Evolutionary conservation across 2,797 vertebrate species (phyloP).

Genomic region (Rhinophrynus dorsalis): DNA sequence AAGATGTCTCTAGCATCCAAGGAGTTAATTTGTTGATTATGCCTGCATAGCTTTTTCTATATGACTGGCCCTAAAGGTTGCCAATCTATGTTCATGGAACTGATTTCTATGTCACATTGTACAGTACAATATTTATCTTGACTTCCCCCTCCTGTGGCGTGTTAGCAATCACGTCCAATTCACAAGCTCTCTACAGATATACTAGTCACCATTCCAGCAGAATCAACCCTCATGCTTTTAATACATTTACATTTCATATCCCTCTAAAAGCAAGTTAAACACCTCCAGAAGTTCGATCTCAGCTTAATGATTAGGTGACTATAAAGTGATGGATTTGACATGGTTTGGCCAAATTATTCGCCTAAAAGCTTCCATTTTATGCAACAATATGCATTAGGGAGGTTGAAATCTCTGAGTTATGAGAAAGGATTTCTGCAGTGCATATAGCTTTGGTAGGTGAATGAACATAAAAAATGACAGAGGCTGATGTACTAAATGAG

Average conservation of each 20-base stretch:
- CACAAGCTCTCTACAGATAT: too few relatives aligned
- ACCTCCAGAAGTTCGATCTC: constrained; percentile 6
- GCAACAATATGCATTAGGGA: constrained; percentile 28
- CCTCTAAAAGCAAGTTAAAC: constrained; percentile 20
- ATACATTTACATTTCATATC: constrained; percentile 12
- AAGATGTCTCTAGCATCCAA: too few relatives aligned
- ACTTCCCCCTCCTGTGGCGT: too few relatives aligned
- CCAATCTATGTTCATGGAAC: too few relatives aligned
- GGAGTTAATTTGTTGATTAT: too few relatives aligned
- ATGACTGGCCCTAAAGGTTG: too few relatives aligned
- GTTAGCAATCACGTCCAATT: too few relatives aligned
- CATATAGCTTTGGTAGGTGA: neutral
- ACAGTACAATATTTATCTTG: too few relatives aligned
- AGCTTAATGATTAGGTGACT: constrained; percentile 1
- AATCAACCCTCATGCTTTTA: constrained; percentile 1
- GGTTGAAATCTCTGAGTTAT: neutral
- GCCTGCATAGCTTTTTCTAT: too few relatives aligned
- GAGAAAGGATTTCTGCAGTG: neutral
- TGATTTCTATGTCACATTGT: too few relatives aligned
- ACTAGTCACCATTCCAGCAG: too few relatives aligned
- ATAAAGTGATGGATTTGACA: constrained; percentile 18
- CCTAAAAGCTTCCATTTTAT: constrained; percentile 38
- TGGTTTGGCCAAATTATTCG: constrained; percentile 25
- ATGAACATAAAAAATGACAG: neutral
- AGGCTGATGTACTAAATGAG: too few relatives aligned